These are phyloP conservation scores for Phalera bucephala DNA, from an alignment of 2,888 invertebrate genomes.

Conservation along the genomic window DNA sequence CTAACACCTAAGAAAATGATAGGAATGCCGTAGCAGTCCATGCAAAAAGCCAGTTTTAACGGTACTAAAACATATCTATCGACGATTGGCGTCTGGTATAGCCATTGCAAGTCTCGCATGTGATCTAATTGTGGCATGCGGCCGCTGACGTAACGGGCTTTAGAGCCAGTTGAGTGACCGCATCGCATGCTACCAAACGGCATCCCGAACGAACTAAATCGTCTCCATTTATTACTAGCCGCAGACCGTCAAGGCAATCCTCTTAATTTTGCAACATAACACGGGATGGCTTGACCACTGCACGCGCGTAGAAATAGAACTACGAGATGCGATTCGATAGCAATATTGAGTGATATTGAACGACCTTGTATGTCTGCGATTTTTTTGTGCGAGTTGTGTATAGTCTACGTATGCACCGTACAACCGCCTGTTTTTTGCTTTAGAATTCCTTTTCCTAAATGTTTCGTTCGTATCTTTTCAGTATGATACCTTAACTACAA, in stretches of 20 bases:
- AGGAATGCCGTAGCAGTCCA: slow-evolving; percentile 49
- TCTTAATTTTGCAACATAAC: slow-evolving; percentile 55
- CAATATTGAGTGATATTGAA: slow-evolving; percentile 36
- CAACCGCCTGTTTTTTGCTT: slow-evolving; percentile 1
- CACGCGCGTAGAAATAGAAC: slow-evolving; percentile 45
- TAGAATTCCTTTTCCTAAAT: slow-evolving; percentile 1
- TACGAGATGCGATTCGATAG: slow-evolving; percentile 42
- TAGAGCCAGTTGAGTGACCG: slow-evolving; percentile 75
- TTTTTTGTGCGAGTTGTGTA: slow-evolving; percentile 21
- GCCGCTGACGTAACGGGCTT: slow-evolving; percentile 74
- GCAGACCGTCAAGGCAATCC: slow-evolving; percentile 41
- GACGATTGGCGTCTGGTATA: slow-evolving; percentile 66
- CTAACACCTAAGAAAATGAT: slow-evolving; percentile 38
- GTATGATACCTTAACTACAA: slow-evolving; percentile 21
- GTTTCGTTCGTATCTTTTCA: slow-evolving; percentile 5
- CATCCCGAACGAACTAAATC: slow-evolving; percentile 56
- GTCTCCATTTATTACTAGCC: slow-evolving; percentile 44
- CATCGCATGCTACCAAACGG: slow-evolving; percentile 65
- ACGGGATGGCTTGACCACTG: slow-evolving; percentile 50
- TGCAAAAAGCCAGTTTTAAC: slow-evolving; percentile 70
- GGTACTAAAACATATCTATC: slow-evolving; percentile 68
- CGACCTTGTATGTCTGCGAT: slow-evolving; percentile 37
- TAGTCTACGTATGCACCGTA: slow-evolving; percentile 15
- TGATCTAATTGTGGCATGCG: slow-evolving; percentile 78
- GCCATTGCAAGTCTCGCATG: slow-evolving; percentile 65